Base-by-base conservation (phyloP, 2,888 invertebrate species). In the Coremacera marginata region DNA sequence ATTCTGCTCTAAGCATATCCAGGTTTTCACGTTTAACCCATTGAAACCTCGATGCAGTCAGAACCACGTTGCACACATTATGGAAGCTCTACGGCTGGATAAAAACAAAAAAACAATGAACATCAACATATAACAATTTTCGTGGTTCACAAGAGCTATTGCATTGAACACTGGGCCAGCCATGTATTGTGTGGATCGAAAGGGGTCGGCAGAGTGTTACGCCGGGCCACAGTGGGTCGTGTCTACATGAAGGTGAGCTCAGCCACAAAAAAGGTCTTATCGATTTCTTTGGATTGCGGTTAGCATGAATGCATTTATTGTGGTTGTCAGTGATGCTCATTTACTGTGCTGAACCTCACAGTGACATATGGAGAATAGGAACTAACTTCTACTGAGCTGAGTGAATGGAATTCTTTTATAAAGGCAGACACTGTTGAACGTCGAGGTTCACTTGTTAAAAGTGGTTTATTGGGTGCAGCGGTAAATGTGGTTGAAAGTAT, bases 281-380 rank as follows among this genome's bases (percentile, higher is more conserved):
- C 72, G 49, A 62, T 73, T 73, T 73, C 72, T 62, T 49, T 49
- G 62, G 37, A 73, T 52, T 62, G 62, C 72, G 72, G 62, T 62
- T 73, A 55, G 62, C 37, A 49, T 55, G 22, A 60, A 60, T 60
- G 4, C 51, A 62, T 22, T 60, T n/a, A 60, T 60, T 51, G 19
- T 27, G 8, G 68, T 25, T 49, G 68, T 19, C 5, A 9, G 5
- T 16, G 19, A 16, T 14, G 27, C n/a, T 14, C 31, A 49, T 49
- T 14, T 27, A 5, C 19, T 49, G 70, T 31, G 31, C 31, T n/a
- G 68, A 57, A 34, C 19, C 14, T 14, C 3, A 25, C 44, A 37
- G 31, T 19, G 37, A n/a, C n/a, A 67, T 44, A n/a, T 31, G 65
- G 8, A 37, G n/a, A 14, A 31, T 5, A 7, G n/a, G 44, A 34